These are phyloP conservation scores for Athalia circularis DNA, from an alignment of 2,888 invertebrate species.

Conservation along the genomic window DNA sequence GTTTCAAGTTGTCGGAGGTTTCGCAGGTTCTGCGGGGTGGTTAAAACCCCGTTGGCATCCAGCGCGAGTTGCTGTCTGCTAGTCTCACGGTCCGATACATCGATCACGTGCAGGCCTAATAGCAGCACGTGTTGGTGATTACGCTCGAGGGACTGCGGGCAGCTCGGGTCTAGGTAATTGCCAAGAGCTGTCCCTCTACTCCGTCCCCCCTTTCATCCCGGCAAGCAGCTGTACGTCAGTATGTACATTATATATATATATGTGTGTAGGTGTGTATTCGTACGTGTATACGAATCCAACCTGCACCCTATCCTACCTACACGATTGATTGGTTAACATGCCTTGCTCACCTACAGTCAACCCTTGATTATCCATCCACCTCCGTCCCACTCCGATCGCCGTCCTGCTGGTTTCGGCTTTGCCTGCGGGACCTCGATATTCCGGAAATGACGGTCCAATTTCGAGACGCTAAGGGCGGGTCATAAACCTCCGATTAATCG, in stretches of 20 bases:
- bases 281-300: constrained; percentile 5
- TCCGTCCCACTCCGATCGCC: constrained; percentile 56
- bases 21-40: background rate
- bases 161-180: constrained; percentile 69
- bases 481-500: constrained; percentile 34
- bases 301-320: constrained; percentile 49
- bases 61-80: constrained; percentile 55
- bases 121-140: constrained; percentile 71
- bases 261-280: background rate
- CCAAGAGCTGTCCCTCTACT: constrained; percentile 57
- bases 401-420: background rate
- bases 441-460: constrained; percentile 36
- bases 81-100: constrained; percentile 59
- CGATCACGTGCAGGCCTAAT: constrained; percentile 69
- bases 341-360: constrained; percentile 62
- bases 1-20: background rate
- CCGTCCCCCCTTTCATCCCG: constrained; percentile 50
- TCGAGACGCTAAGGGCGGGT: constrained; percentile 36
- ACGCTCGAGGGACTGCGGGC: constrained; percentile 68
- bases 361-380: constrained; percentile 67
- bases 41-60: constrained; percentile 42
- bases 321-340: constrained; percentile 69
- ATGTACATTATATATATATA: constrained; percentile 10
- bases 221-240: constrained; percentile 40
- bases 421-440: background rate